Conservation (phyloP, 1,140 invertebrate genomes). For the Apis dorsata region DNA sequence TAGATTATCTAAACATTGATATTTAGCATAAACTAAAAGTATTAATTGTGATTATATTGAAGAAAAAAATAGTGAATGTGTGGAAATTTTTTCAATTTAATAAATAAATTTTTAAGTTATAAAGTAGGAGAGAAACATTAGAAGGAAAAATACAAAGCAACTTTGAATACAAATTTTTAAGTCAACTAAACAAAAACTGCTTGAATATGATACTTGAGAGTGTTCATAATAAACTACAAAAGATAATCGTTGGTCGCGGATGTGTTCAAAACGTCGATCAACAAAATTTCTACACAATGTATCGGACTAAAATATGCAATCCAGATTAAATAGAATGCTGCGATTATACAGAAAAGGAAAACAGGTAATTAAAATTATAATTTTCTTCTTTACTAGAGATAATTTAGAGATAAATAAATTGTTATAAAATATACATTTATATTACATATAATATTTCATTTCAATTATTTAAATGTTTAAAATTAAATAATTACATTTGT, state of each 20-base stretch:
- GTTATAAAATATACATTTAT: too few relatives aligned
- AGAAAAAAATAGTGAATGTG: neutral
- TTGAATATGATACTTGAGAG: conserved; percentile 43
- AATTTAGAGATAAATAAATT: too few relatives aligned
- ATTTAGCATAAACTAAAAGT: neutral
- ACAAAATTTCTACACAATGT: conserved; percentile 17
- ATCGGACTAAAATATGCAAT: conserved; percentile 48
- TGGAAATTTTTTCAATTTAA: neutral
- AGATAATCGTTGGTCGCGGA: conserved; percentile 11
- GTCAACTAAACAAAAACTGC: neutral
- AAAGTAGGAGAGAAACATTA: neutral
- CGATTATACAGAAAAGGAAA: neutral
- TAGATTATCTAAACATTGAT: neutral
- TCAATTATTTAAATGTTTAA: too few relatives aligned
- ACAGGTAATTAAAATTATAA: conserved; percentile 12
- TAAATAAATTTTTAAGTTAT: neutral
- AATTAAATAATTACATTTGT: neutral
- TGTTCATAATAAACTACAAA: neutral
- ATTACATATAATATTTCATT: too few relatives aligned
- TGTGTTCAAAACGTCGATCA: conserved; percentile 17
- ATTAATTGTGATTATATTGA: neutral
- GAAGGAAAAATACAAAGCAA: neutral
- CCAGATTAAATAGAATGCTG: conserved; percentile 48
- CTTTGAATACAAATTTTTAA: neutral
- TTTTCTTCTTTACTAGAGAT: neutral